Base-by-base conservation (phyloP, 1,140 invertebrate species). In the Drosophila ambigua region DNA sequence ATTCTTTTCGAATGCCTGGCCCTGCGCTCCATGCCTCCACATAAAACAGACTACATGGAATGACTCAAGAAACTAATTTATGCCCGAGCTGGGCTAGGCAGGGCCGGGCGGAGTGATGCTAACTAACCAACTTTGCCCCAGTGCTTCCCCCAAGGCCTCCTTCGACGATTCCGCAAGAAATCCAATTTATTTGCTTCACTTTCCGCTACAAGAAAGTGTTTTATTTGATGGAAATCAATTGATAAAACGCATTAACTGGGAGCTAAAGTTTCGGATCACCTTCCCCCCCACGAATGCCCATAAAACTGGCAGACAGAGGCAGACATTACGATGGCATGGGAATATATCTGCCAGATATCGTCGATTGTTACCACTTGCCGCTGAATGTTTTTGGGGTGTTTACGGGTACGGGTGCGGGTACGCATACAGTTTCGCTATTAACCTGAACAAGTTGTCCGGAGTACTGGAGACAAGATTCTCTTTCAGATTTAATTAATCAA, bases 221-320 rank as follows among this genome's bases (percentile, higher is more conserved):
- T 82, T 77, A 83, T 88, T 83, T 88, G 83, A 87, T 87, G 83
- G 72, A 87, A 82, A 75, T 76, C 83, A 88, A 87, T 87, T 88
- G 83, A 88, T 88, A 88, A 88, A 88, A 83, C 76, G 79, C 83
- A 88, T 88, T 88, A 88, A 77, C 79, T 77, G 67, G 72, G 53
- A 61, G 76, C 83, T 77, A 75, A 87, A 78, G 71, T 87, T 88
- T 63, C 74, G 44, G 44, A 59, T 28, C 31, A 13, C 11, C 11
- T 58, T 26, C n/a, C 3, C 31, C 31, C 43, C 11, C 49, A 45
- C 11, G 50, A 45, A 39, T 60, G 46, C 64, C 69, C 78, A 82
- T 82, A 72, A 79, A 82, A 82, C 60, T 49, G 55, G 60, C 59
- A 13, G 20, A 31, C 15, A 50, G 44, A 39, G 45, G 39, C 13